Conservation (phyloP, 2,113 vertebrate species). For the Lethenteron reissneri region DNA sequence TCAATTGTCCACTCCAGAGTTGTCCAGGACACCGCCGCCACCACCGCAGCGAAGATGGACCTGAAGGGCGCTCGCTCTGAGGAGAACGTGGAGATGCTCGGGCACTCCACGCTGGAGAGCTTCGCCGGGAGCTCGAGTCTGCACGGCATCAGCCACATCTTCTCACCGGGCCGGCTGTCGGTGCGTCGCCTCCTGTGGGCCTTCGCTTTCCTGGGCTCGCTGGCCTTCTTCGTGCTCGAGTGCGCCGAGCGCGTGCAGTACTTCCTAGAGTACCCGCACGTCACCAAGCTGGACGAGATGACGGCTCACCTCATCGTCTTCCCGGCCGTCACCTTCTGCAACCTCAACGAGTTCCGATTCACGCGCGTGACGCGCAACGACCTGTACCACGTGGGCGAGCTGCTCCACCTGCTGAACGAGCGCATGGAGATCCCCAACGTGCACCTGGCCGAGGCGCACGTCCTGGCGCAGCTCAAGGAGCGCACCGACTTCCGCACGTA, state of each 20-base stretch:
- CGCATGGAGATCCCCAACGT: slow-evolving; percentile 68
- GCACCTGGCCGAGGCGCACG: slow-evolving; percentile 70
- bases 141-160: slow-evolving; percentile 94
- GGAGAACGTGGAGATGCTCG: no score
- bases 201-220: slow-evolving; percentile 66
- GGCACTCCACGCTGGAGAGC: no score
- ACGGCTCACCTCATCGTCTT: slow-evolving; percentile 49
- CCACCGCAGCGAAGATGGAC: no score
- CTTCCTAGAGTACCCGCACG: slow-evolving; percentile 87
- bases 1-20: no score
- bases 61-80: no score
- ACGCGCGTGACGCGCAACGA: slow-evolving; percentile 86
- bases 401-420: slow-evolving; percentile 76
- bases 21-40: no score
- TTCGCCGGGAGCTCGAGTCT: slow-evolving; percentile 45
- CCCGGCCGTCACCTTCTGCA: slow-evolving; percentile 88
- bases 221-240: slow-evolving; percentile 54
- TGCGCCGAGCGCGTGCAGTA: slow-evolving; percentile 81
- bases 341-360: slow-evolving; percentile 95
- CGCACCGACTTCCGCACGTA: slow-evolving; percentile 84
- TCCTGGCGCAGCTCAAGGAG: slow-evolving; percentile 65
- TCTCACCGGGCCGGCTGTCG: slow-evolving; percentile 73
- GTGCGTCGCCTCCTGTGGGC: slow-evolving; percentile 74
- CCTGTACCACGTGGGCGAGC: slow-evolving; percentile 88
- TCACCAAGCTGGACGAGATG: slow-evolving; percentile 94